Conservation (phyloP, 2,888 invertebrate species). For the Phaonia tiefii region DNA sequence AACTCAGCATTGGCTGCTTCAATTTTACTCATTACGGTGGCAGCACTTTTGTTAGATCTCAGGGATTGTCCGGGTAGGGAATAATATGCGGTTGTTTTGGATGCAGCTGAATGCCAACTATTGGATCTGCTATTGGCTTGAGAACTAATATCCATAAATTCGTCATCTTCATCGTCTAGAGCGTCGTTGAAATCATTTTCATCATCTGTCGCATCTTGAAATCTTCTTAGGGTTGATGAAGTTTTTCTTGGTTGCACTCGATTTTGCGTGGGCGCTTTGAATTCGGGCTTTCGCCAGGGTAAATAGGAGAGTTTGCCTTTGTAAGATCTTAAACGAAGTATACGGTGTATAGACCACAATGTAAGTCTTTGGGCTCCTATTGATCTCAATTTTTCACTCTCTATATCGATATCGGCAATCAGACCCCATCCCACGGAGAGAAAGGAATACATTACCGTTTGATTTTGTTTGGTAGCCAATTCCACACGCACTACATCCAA, state of each 20-base stretch:
- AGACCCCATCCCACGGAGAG: conserved; percentile 98
- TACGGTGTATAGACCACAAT: conserved; percentile 91
- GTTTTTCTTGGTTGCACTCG: not conserved
- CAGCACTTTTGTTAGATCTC: conserved; percentile 75
- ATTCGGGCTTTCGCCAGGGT: conserved; percentile 78
- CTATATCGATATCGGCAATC: conserved; percentile 97
- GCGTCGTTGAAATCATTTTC: conserved; percentile 68
- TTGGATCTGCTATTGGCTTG: conserved; percentile 81
- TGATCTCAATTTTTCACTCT: conserved; percentile 94
- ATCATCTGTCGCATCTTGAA: conserved; percentile 69
- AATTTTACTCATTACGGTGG: conserved; percentile 71
- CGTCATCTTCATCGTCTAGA: conserved; percentile 65
- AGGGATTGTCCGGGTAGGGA: conserved; percentile 90
- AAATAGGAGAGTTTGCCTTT: conserved; percentile 92
- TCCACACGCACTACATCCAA: conserved; percentile 96
- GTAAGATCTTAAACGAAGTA: conserved; percentile 92
- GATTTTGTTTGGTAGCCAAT: conserved; percentile 80
- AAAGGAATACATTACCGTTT: conserved; percentile 90
- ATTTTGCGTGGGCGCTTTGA: not conserved
- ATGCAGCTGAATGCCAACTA: conserved; percentile 92
- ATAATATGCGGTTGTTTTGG: conserved; percentile 88
- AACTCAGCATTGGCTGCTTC: conserved; percentile 74
- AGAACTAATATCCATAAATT: conserved; percentile 77
- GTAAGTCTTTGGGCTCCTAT: conserved; percentile 96
- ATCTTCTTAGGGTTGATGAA: conserved; percentile 40